Conservation (phyloP, 1,140 invertebrate genomes). For the Chrysomallon squamiferum region DNA sequence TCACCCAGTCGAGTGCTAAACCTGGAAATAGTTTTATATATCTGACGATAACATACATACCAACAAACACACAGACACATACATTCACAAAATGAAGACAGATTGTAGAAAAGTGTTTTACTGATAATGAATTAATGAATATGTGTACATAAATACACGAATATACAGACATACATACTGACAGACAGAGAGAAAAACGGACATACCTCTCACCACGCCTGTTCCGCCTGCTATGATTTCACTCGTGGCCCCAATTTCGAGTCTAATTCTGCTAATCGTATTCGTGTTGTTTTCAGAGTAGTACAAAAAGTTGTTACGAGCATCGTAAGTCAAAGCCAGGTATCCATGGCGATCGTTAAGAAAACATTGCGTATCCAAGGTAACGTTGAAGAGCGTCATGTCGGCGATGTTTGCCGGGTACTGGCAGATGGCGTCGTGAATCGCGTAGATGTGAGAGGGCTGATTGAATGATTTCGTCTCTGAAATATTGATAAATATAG, state of each 20-base stretch:
- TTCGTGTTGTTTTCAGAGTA: conserved; percentile 43
- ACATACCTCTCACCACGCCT: conserved; percentile 39
- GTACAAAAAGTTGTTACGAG: conserved; percentile 31
- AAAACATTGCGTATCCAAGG: conserved; percentile 46
- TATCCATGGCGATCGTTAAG: conserved; percentile 30
- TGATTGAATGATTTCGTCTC: conserved; percentile 25
- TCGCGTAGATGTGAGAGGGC: conserved; percentile 46
- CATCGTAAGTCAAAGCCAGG: conserved; percentile 39
- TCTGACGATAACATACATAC: not conserved
- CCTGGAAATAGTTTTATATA: conserved; percentile 72
- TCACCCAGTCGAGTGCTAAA: conserved; percentile 94
- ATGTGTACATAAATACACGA: too few relatives aligned
- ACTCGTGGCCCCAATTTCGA: conserved; percentile 31
- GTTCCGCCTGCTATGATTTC: conserved; percentile 36
- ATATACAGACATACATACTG: too few relatives aligned
- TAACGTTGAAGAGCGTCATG: conserved; percentile 43
- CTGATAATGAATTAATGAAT: too few relatives aligned
- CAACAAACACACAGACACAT: too few relatives aligned
- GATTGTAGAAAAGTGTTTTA: too few relatives aligned
- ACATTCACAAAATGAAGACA: too few relatives aligned
- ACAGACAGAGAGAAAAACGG: too few relatives aligned
- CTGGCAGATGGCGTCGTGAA: conserved; percentile 43
- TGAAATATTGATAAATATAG: conserved; percentile 16
- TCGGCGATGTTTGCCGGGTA: conserved; percentile 48
- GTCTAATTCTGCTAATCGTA: conserved; percentile 34